These are phyloP conservation scores for Trichogramma dendrolimi DNA, from an alignment of 2,888 invertebrate genomes.

Conservation along the genomic window DNA sequence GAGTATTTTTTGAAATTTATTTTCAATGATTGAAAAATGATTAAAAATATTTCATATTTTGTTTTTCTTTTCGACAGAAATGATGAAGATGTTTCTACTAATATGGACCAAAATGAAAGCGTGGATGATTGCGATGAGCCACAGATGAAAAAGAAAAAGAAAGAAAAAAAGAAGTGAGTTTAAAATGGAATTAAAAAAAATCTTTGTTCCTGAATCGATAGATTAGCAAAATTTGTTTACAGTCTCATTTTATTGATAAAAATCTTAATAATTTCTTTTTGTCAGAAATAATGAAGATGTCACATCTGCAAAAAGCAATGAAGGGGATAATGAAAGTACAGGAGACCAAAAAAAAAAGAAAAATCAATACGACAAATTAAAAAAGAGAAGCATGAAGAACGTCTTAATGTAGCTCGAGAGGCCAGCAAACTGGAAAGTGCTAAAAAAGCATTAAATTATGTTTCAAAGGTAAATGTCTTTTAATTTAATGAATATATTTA, in stretches of 20 bases:
- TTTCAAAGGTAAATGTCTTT: slow-evolving; percentile 51
- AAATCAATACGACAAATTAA: slow-evolving; percentile 66
- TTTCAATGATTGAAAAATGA: too few species aligned
- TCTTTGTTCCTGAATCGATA: too few species aligned
- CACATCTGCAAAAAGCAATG: slow-evolving; percentile 29
- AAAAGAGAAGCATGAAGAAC: slow-evolving; percentile 59
- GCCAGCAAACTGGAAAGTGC: slow-evolving; percentile 58
- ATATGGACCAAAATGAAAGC: too few species aligned
- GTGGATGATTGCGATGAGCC: too few species aligned
- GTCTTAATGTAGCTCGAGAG: slow-evolving; percentile 57
- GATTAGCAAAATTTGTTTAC: too few species aligned
- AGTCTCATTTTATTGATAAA: background rate
- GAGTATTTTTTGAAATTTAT: background rate
- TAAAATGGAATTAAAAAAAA: too few species aligned
- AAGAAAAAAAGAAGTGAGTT: too few species aligned
- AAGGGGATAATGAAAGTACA: slow-evolving; percentile 35
- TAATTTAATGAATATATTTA: slow-evolving; percentile 2
- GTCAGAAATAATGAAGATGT: background rate
- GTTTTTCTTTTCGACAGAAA: too few species aligned
- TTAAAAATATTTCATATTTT: too few species aligned
- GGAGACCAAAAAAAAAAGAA: slow-evolving; percentile 43
- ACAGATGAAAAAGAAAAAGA: too few species aligned
- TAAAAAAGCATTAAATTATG: slow-evolving; percentile 62
- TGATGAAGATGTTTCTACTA: too few species aligned
- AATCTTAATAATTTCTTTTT: background rate